phyloP scores from a whole-genome alignment of 2,113 vertebrate genomes.

The Entelurus aequoreus region DNA sequence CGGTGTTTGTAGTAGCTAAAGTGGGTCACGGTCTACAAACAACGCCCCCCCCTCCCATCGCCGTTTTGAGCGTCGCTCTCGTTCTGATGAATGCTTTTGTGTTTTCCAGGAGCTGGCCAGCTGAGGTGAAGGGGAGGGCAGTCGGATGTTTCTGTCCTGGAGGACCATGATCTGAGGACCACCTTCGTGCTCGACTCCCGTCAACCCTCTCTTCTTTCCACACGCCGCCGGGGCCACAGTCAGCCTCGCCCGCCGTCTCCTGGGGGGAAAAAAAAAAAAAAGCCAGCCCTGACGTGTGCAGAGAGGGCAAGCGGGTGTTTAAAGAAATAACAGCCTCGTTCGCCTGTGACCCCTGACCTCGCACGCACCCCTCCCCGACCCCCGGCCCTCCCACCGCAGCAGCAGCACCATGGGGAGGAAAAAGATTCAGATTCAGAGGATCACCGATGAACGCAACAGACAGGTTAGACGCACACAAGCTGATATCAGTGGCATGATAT shows the following conservation, averaged over 20 bases:
- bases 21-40: constrained; percentile 48
- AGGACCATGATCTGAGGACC: constrained; percentile 72
- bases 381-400: constrained; percentile 47
- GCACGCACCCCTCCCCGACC: constrained; percentile 10
- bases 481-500: too few relatives aligned
- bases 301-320: constrained; percentile 11
- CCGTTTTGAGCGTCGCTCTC: constrained; percentile 4
- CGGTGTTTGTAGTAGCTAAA: constrained; percentile 39
- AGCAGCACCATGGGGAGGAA: constrained; percentile 90
- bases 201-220: constrained; percentile 22
- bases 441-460: constrained; percentile 94
- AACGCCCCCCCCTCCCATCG: constrained; percentile 2
- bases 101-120: constrained; percentile 64
- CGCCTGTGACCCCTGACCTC: constrained; percentile 39
- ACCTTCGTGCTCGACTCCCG: constrained; percentile 35
- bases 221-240: constrained; percentile 17
- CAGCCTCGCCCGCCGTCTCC: constrained; percentile 32
- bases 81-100: constrained; percentile 39
- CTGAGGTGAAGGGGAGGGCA: constrained; percentile 62
- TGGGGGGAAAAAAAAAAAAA: constrained; percentile 4
- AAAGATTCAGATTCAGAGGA: constrained; percentile 98
- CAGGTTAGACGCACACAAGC: constrained; percentile 72
- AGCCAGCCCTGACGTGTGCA: constrained; percentile 26
- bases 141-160: constrained; percentile 45
- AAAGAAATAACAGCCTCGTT: constrained; percentile 4